Evolutionary conservation across 2,113 vertebrate species (phyloP).

Genomic region (Chloebia gouldiae): DNA sequence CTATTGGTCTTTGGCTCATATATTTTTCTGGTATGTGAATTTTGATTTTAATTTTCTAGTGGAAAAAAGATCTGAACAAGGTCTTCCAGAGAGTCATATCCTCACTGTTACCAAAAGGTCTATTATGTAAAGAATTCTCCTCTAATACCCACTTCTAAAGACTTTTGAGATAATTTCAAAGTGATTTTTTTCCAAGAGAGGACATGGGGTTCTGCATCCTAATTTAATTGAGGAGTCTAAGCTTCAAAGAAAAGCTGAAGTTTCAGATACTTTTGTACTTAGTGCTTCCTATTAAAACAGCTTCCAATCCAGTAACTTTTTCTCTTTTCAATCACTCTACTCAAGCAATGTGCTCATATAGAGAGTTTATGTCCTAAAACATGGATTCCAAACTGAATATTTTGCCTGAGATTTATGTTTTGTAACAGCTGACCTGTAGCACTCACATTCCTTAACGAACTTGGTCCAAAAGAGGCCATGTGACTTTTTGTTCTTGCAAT

Average conservation of each 20-base stretch:
- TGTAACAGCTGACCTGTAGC: background rate
- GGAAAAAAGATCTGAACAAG: background rate
- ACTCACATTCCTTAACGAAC: background rate
- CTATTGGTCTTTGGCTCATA: background rate
- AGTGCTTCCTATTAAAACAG: background rate
- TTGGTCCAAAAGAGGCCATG: background rate
- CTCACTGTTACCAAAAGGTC: background rate
- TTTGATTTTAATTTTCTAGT: background rate
- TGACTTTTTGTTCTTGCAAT: background rate
- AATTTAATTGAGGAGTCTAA: background rate
- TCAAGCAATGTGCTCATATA: background rate
- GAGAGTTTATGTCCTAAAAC: background rate
- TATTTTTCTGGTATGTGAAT: background rate
- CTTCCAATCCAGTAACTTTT: background rate
- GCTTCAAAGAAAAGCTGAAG: background rate
- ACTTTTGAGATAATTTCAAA: background rate
- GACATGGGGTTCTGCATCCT: background rate
- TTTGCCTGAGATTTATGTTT: background rate
- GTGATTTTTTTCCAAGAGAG: background rate
- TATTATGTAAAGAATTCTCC: background rate
- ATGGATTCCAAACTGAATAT: background rate
- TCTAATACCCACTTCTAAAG: background rate
- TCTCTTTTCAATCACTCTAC: background rate
- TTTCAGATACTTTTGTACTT: background rate
- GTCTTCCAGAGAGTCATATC: background rate